Conservation (phyloP, 2,797 vertebrate genomes). For the Limnodromus scolopaceus region DNA sequence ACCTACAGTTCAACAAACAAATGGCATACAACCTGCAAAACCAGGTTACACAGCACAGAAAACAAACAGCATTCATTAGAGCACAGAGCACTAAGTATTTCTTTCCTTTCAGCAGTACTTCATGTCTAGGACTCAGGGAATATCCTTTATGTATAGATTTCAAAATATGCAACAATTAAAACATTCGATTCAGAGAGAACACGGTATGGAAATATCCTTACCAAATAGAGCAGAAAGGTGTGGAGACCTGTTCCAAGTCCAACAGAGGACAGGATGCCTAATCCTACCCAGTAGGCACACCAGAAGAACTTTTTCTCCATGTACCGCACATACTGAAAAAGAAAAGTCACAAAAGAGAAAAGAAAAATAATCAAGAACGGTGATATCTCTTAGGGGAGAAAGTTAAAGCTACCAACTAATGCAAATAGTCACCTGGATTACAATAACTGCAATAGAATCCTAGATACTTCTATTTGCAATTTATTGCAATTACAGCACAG, state of each 20-base stretch:
- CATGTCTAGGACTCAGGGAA: fast-evolving
- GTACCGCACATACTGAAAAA: slow-evolving; percentile 87
- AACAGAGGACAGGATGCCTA: slow-evolving; percentile 92
- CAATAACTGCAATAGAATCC: not conserved
- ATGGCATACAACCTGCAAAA: not conserved
- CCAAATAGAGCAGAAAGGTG: slow-evolving; percentile 96
- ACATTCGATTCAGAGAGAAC: not conserved
- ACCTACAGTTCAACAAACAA: not conserved
- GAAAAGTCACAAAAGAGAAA: not conserved
- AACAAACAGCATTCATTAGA: not conserved
- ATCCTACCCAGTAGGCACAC: slow-evolving; percentile 98
- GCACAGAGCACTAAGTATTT: not conserved
- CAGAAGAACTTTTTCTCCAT: slow-evolving; percentile 93
- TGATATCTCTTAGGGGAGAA: not conserved
- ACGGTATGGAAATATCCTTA: slow-evolving; percentile 73
- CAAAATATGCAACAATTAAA: not conserved
- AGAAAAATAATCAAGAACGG: not conserved
- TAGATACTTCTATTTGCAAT: not conserved
- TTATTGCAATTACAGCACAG: not conserved
- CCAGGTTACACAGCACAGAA: not conserved
- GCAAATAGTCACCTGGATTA: not conserved
- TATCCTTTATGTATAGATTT: not conserved
- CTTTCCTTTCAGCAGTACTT: not conserved
- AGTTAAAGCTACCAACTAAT: not conserved
- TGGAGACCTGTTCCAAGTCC: slow-evolving; percentile 97